These are phyloP conservation scores for Monochamus saltuarius DNA, from an alignment of 1,140 invertebrate genomes.

Conservation along the genomic window DNA sequence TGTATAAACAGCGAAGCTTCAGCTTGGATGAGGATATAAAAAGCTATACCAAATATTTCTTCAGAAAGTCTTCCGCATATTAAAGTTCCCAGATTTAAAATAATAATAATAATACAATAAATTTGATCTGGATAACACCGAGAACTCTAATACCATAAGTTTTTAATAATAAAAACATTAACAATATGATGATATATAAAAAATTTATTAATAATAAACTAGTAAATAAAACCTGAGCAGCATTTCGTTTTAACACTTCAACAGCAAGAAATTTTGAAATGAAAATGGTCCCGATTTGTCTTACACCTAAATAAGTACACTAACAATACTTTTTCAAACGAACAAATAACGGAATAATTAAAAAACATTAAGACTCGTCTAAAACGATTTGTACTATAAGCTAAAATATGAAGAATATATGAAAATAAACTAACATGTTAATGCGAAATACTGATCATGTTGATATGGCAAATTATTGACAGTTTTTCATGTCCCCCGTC, in stretches of 20 bases:
- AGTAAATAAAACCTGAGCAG: slow-evolving; percentile 26
- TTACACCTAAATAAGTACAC: slow-evolving; percentile 27
- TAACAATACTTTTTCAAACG: slow-evolving; percentile 23
- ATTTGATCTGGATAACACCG: background rate
- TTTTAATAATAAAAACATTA: slow-evolving; percentile 13
- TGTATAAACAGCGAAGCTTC: too few relatives aligned
- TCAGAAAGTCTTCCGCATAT: too few relatives aligned
- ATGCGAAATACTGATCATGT: slow-evolving; percentile 37
- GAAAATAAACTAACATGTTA: slow-evolving; percentile 12
- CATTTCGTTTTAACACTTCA: slow-evolving; percentile 27
- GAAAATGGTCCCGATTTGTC: slow-evolving; percentile 26
- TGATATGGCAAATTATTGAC: slow-evolving; percentile 34
- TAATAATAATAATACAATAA: background rate
- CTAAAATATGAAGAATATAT: slow-evolving; percentile 11
- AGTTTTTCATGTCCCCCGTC: slow-evolving; percentile 8
- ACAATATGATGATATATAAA: slow-evolving; percentile 28
- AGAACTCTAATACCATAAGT: slow-evolving; percentile 11
- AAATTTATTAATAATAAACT: slow-evolving; percentile 20
- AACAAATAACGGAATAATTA: slow-evolving; percentile 3
- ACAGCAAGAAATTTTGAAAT: slow-evolving; percentile 15
- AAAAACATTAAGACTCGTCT: slow-evolving; percentile 5
- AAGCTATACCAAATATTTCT: too few relatives aligned
- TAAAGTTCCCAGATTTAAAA: too few relatives aligned
- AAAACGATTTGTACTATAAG: slow-evolving; percentile 23
- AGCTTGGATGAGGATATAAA: too few relatives aligned